Evolutionary conservation across 2,797 vertebrate species (phyloP), one percentile per base, ranked within the genome.

Genomic region (Sparidentex hasta): DNA sequence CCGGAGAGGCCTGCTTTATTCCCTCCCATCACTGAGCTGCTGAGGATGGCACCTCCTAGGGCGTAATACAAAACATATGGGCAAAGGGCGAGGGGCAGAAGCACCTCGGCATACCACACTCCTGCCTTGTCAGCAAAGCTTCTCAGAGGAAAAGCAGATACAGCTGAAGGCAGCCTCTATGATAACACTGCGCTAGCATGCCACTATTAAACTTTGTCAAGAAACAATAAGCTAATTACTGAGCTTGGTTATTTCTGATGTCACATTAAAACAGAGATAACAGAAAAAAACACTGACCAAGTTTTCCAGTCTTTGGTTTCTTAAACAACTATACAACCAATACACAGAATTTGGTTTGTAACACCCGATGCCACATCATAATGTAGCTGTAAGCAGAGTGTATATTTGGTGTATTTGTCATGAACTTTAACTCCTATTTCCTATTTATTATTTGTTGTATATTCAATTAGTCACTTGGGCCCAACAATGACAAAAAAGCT

Each of bases 61-160:
- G 92, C 87, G 91, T 95, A 95, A 96, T 85, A 90, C 92, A 93
- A 93, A 95, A 94, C 95, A 95, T 87, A 94, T 95, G 95, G 93
- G 89, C 86, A 86, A 71, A 92, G 92, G 89, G 84, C 83, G 89
- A 91, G 91, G 87, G 89, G 87, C 88, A 93, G 84, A 88, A 90
- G 88, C 88, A 91, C 90, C 85, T 88, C 87, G 50, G 78, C 91
- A 93, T 93, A 94, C 92, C 87, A 85, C 61, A 85, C 87, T 85
- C 78, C 66, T 80, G 90, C 86, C 87, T 85, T 90, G 93, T 93
- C 93, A 93, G 92, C 91, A 85, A 74, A 88, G 86, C 84, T 89
- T 86, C 84, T 81, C 1, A 9, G 91, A 94, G 84, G 76, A 90
- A 90, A 93, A 92, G 82, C 93, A 94, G 92, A 93, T 88, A 71